Conservation (phyloP, 2,797 vertebrate species). For the Tauraco hartlaubi region DNA sequence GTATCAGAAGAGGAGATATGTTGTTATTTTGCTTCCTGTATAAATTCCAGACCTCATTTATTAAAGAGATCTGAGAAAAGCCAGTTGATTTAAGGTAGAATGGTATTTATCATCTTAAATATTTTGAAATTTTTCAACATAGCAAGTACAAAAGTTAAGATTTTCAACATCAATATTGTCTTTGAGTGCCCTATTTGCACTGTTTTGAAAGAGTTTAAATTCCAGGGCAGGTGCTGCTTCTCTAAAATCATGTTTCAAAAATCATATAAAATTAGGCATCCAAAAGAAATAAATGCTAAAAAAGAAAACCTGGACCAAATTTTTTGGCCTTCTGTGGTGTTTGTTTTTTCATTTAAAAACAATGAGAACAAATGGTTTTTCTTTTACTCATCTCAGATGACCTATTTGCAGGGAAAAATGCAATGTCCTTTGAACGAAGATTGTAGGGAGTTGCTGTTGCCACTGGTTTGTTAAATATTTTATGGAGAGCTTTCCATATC, state of each 20-base stretch:
- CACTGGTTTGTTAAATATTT: neutral
- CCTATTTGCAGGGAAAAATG: neutral
- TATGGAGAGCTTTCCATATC: neutral
- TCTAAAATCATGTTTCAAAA: neutral
- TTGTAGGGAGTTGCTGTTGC: neutral
- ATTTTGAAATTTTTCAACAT: neutral
- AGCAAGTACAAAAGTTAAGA: neutral
- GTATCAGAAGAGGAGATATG: neutral
- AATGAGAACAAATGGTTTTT: neutral
- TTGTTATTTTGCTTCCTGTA: neutral
- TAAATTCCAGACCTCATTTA: neutral
- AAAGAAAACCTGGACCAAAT: neutral
- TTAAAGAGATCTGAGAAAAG: neutral
- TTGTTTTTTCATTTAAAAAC: neutral
- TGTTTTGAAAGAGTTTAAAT: neutral
- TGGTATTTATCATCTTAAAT: neutral
- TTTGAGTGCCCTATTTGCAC: neutral
- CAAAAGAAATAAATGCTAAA: neutral
- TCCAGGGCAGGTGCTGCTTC: fast-evolving
- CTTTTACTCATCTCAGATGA: neutral
- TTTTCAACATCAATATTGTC: neutral
- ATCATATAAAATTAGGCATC: neutral
- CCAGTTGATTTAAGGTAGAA: neutral
- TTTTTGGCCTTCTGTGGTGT: neutral
- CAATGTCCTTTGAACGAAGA: neutral